Evolutionary conservation across 2,113 vertebrate species (phyloP).

Genomic region (Zapus hudsonius): DNA sequence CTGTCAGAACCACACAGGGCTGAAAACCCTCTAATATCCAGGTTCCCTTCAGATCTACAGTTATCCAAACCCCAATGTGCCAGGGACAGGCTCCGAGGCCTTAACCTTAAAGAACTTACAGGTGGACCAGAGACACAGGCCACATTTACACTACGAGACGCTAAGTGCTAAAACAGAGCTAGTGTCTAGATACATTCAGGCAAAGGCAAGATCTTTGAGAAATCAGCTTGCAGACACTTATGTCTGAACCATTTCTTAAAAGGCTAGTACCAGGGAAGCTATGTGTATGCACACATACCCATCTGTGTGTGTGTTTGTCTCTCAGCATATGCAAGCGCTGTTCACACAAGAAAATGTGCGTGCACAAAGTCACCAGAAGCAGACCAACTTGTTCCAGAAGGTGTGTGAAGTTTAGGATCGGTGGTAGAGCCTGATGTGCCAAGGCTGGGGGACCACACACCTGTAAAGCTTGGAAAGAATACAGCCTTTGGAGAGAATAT

Average conservation of each 20-base stretch:
- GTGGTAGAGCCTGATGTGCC: no score
- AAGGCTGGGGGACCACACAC: background rate
- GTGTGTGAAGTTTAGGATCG: background rate
- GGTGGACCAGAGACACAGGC: no score
- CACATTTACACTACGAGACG: background rate
- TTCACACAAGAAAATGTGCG: background rate
- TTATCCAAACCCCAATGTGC: rapidly evolving
- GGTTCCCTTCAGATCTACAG: background rate
- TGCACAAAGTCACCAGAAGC: background rate
- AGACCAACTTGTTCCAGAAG: background rate
- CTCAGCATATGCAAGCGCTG: background rate
- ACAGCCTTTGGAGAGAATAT: background rate
- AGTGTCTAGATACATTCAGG: background rate
- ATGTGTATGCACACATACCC: background rate
- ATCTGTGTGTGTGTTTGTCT: background rate
- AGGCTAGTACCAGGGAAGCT: background rate
- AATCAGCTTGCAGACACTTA: background rate
- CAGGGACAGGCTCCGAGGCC: background rate
- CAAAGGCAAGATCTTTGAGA: background rate
- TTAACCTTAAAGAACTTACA: background rate
- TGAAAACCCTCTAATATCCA: background rate
- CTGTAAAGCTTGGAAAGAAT: rapidly evolving
- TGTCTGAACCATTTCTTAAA: background rate
- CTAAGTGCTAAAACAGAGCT: background rate
- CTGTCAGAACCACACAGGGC: background rate